These are phyloP conservation scores for Hycleus phaleratus DNA, from an alignment of 1,140 invertebrate genomes.

Conservation along the genomic window DNA sequence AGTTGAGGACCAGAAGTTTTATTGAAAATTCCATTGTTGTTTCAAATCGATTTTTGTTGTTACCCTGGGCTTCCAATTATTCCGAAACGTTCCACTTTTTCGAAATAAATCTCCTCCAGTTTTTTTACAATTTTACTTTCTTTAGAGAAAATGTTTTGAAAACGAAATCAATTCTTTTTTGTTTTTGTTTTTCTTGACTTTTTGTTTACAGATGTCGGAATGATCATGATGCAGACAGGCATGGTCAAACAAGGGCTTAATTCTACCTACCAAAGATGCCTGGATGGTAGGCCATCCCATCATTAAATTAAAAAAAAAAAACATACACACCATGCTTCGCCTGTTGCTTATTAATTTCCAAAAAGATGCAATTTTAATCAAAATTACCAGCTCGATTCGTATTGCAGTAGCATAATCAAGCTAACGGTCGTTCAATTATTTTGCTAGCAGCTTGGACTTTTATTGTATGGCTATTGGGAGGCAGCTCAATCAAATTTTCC, in stretches of 20 bases:
- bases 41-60: neutral
- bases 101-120: neutral
- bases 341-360: neutral
- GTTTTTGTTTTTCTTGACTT: conserved; percentile 47
- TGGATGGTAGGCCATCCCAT: conserved; percentile 61
- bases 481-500: too few species aligned
- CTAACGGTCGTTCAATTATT: too few species aligned
- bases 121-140: conserved; percentile 1
- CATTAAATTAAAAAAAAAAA: neutral
- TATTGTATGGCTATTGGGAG: too few species aligned
- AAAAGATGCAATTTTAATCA: neutral
- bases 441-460: too few species aligned
- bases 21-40: too few species aligned
- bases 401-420: too few species aligned
- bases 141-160: conserved; percentile 5
- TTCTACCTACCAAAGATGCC: conserved; percentile 65
- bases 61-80: conserved; percentile 20
- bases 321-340: conserved; percentile 11
- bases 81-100: conserved; percentile 1
- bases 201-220: conserved; percentile 88
- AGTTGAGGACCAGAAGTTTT: neutral
- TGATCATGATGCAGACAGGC: conserved; percentile 90
- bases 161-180: conserved; percentile 5
- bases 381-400: too few species aligned
- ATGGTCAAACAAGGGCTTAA: conserved; percentile 81